Evolutionary conservation across 64 coral and sea anemone genomes (phyloP), one percentile per base, ranked within the genome.

Genomic region (Porites lutea): DNA sequence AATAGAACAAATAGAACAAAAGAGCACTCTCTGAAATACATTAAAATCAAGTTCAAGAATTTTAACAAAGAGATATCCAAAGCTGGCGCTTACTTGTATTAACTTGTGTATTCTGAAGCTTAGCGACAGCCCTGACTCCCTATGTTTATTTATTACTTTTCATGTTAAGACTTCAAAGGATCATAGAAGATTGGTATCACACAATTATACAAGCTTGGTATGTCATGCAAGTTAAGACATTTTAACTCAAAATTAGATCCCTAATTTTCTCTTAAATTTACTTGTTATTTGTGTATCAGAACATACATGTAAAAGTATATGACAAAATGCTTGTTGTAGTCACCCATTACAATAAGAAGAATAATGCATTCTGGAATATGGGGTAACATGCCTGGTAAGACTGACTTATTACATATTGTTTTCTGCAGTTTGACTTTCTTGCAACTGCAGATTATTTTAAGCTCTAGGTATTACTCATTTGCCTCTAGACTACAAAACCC

Each of bases 211-310:
- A 5, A 63, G 60, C 3, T 63, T 0, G 60, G 60, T 63, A 63
- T 63, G 65, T 14, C 65, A 68, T 68, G 65, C 65, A 68, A 68
- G 65, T 68, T 15, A 68, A 68, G 65, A 68, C 65, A 68, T 68
- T 68, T 68, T 68, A 68, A 68, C 65, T 68, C 65, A 68, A 68
- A 68, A 68, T 68, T 68, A 68, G 15, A 68, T 68, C 65, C 65
- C 65, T 68, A 18, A 68, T 68, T 68, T 68, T 68, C 65, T 68
- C 15, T 68, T 23, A 68, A 68, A 68, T 68, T 68, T 7, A 23
- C 65, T 68, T 68, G 65, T 68, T 68, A 68, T 68, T 68, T 68
- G 65, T 68, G 65, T 68, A 68, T 68, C 65, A 68, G 13, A 68
- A 68, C 65, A 68, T 68, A 13, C 3, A 63, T 63, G 3, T 63